Percentiles rank a stretch among this genome's conserved stretches.
Conservation (phyloP, 2,888 invertebrate species). For the Nephrotoma appendiculata region DNA sequence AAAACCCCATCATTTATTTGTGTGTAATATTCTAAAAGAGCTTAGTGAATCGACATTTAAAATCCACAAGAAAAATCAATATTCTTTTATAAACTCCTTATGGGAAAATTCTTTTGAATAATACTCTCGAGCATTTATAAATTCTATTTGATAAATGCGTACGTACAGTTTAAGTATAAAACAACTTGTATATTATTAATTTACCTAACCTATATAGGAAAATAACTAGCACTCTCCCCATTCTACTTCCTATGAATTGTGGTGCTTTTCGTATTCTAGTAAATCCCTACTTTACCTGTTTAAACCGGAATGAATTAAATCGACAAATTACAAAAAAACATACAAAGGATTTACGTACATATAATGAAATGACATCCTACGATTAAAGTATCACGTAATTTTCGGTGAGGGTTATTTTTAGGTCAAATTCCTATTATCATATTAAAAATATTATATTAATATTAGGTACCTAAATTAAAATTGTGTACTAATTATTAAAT, state of each 20-base stretch:
- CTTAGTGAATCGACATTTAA: neutral
- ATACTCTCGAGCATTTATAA: neutral
- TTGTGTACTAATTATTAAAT: neutral
- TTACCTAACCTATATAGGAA: neutral
- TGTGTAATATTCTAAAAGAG: too few relatives aligned
- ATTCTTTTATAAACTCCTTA: neutral
- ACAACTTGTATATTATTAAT: neutral
- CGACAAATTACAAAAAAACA: neutral
- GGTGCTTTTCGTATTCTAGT: neutral
- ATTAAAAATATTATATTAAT: neutral
- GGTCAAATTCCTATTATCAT: neutral
- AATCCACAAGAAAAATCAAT: neutral
- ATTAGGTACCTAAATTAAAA: neutral
- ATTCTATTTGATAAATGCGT: neutral
- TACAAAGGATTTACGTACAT: neutral
- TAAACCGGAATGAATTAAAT: neutral
- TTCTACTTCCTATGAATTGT: neutral
- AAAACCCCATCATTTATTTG: too few relatives aligned
- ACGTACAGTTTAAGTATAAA: neutral
- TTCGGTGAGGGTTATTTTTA: neutral
- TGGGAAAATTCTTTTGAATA: neutral
- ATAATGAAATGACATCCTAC: neutral
- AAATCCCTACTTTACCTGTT: neutral
- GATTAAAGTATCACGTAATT: neutral
- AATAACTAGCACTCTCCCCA: neutral